Evolutionary conservation across 2,113 vertebrate species (phyloP).

Genomic region (Spheniscus mendiculus): DNA sequence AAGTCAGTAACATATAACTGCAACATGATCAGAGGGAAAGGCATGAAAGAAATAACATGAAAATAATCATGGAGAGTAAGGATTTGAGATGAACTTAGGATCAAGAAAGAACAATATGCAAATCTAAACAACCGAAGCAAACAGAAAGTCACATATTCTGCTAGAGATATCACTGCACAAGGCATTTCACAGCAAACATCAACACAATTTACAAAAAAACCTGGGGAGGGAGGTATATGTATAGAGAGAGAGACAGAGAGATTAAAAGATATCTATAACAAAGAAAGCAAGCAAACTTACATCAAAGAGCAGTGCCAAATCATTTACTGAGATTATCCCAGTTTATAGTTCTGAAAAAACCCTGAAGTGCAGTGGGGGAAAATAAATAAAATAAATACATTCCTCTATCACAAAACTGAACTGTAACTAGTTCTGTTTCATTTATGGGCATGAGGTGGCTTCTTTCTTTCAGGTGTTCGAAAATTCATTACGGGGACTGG

Average conservation of each 20-base stretch:
- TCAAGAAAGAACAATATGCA: background rate
- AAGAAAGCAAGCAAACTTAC: background rate
- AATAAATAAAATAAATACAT: background rate
- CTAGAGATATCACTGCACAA: background rate
- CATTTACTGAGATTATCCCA: background rate
- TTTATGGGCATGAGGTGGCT: background rate
- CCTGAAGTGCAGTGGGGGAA: background rate
- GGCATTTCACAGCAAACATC: background rate
- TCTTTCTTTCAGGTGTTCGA: background rate
- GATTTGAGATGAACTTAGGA: background rate
- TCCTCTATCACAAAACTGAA: background rate
- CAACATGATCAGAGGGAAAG: background rate
- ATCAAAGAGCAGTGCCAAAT: background rate
- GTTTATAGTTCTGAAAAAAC: background rate
- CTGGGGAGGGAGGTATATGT: background rate
- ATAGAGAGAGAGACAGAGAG: background rate
- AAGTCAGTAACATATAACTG: background rate
- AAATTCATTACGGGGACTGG: background rate
- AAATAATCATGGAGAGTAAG: background rate
- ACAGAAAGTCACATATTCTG: background rate
- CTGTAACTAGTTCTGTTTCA: background rate
- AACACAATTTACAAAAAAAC: background rate
- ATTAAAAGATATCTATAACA: background rate
- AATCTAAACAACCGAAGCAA: background rate
- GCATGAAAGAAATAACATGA: background rate